These are phyloP conservation scores for Ennomos fuscantarius DNA, from an alignment of 2,888 invertebrate species.

Conservation along the genomic window DNA sequence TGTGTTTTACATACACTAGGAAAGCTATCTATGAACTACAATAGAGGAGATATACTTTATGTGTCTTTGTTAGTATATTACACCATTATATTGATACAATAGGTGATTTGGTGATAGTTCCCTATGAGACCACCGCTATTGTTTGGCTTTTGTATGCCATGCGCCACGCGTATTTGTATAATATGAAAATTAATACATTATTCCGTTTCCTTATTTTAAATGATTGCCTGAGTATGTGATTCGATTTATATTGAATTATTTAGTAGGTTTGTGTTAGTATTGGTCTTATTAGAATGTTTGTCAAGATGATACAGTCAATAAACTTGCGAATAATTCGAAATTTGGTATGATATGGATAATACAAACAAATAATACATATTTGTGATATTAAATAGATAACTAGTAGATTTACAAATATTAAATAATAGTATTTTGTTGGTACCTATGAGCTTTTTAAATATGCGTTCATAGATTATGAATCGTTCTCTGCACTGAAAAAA, in stretches of 20 bases:
- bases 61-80: constrained; percentile 11
- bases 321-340: too few relatives aligned
- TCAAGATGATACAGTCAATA: background rate
- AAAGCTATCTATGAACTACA: constrained; percentile 48
- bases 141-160: constrained; percentile 62
- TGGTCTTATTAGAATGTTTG: background rate
- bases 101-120: constrained; percentile 59
- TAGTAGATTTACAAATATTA: too few relatives aligned
- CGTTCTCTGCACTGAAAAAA: too few relatives aligned
- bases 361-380: too few relatives aligned
- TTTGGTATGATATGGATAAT: too few relatives aligned
- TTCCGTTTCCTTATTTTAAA: constrained; percentile 61
- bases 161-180: constrained; percentile 55
- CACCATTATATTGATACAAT: constrained; percentile 46
- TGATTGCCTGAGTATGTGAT: constrained; percentile 33
- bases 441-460: too few relatives aligned
- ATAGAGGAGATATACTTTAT: constrained; percentile 32
- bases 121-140: constrained; percentile 59
- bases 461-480: too few relatives aligned
- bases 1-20: constrained; percentile 70
- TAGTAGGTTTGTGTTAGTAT: constrained; percentile 4
- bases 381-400: too few relatives aligned
- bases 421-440: too few relatives aligned
- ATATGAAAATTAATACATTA: constrained; percentile 64
- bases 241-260: constrained; percentile 20